phyloP scores from a whole-genome alignment of 2,113 vertebrate species.

The Gasterosteus aculeatus region DNA sequence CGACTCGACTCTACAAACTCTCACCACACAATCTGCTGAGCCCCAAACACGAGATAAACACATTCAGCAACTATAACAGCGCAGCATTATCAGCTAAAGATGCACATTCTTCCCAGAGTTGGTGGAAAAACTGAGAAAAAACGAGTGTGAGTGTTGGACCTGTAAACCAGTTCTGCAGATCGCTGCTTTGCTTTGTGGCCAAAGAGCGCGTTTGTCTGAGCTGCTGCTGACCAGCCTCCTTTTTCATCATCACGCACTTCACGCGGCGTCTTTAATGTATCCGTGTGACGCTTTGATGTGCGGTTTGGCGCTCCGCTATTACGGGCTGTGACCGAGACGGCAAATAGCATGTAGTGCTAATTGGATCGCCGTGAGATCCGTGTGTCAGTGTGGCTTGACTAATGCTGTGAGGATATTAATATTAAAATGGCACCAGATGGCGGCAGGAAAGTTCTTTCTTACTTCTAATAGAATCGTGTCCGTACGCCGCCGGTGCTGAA shows the following conservation, averaged over 20 bases:
- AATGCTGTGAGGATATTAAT: conserved; percentile 22
- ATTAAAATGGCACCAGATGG: conserved; percentile 15
- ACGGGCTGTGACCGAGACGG: conserved; percentile 25
- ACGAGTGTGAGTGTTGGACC: neutral
- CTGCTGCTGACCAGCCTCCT: neutral
- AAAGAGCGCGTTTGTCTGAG: no score
- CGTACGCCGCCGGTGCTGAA: conserved; percentile 28
- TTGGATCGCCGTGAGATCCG: conserved; percentile 38
- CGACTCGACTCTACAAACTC: neutral
- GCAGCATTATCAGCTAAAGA: neutral
- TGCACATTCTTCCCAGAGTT: neutral
- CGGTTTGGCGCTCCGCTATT: conserved; percentile 6
- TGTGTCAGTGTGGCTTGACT: conserved; percentile 29
- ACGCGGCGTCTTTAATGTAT: neutral
- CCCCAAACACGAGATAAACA: neutral
- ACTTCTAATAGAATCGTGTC: conserved; percentile 12
- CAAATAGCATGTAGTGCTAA: conserved; percentile 46
- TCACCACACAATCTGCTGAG: neutral
- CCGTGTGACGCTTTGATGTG: conserved; percentile 8
- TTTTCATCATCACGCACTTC: neutral
- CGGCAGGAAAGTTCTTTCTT: conserved; percentile 21
- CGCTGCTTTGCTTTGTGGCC: neutral
- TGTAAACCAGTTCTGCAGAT: neutral
- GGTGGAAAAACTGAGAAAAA: neutral
- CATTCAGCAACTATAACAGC: neutral